phyloP scores from a whole-genome alignment of 2,888 invertebrate genomes.

The Heliothis peltigera region DNA sequence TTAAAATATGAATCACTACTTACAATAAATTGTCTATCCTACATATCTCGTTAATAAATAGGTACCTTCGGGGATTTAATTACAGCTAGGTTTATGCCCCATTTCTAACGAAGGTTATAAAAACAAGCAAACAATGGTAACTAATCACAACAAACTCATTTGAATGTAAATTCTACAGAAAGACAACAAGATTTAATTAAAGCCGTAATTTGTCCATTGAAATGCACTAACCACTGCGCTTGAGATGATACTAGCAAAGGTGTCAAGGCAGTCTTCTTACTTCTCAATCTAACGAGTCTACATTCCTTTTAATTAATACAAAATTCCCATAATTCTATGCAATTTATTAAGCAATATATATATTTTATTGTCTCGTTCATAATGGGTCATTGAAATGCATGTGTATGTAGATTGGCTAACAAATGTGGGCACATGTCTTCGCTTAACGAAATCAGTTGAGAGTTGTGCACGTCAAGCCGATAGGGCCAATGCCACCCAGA shows the following conservation, averaged over 20 bases:
- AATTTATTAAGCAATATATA: constrained; percentile 33
- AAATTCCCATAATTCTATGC: constrained; percentile 62
- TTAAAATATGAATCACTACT: too few relatives aligned
- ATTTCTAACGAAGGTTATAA: constrained; percentile 2
- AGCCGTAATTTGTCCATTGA: constrained; percentile 35
- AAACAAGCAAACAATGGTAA: constrained; percentile 7
- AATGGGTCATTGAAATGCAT: constrained; percentile 20
- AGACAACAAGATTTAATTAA: constrained; percentile 15
- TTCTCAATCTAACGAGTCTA: constrained; percentile 68
- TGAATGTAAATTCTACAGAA: constrained; percentile 9
- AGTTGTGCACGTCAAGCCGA: background rate
- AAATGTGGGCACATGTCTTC: constrained; percentile 23
- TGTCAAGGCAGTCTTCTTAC: constrained; percentile 80
- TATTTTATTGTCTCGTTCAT: constrained; percentile 34
- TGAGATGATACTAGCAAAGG: constrained; percentile 63
- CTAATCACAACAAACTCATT: constrained; percentile 16
- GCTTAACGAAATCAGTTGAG: constrained; percentile 31
- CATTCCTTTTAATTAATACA: constrained; percentile 62
- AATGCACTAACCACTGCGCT: constrained; percentile 41
- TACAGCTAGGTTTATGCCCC: too few relatives aligned
- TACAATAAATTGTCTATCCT: too few relatives aligned
- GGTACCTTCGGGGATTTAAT: too few relatives aligned
- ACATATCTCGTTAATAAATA: too few relatives aligned
- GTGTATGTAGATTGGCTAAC: constrained; percentile 21
- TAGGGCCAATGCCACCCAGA: constrained; percentile 50